Evolutionary conservation across 2,888 invertebrate species (phyloP).

Genomic region (Drosophila multiciliata): DNA sequence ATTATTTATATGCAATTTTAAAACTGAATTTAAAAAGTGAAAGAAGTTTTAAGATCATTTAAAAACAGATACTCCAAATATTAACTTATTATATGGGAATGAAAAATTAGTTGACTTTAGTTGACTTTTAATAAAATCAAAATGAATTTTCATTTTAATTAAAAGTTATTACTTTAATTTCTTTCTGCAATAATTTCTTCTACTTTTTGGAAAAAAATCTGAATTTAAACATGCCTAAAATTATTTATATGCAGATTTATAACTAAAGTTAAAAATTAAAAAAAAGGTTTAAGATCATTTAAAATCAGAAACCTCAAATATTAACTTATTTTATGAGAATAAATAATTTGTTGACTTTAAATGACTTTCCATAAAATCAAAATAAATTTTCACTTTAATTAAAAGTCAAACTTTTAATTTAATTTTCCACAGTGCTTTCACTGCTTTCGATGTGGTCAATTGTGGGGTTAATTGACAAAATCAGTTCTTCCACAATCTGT

Average conservation of each 20-base stretch:
- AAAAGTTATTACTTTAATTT: not conserved
- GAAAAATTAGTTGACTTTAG: not conserved
- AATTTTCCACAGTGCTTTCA: not conserved
- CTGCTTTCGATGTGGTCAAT: not conserved
- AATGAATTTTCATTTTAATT: not conserved
- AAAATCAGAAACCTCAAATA: not conserved
- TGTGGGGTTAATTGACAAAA: not conserved
- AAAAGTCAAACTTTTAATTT: not conserved
- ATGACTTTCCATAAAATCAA: not conserved
- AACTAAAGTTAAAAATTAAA: not conserved
- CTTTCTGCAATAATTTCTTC: no score
- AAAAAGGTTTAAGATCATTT: not conserved
- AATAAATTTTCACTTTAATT: not conserved
- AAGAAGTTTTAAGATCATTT: not conserved
- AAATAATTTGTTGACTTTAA: not conserved
- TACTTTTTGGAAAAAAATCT: no score
- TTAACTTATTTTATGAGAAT: no score
- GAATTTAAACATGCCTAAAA: no score
- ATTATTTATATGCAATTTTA: not conserved
- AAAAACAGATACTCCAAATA: not conserved
- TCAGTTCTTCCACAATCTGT: not conserved
- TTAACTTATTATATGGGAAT: no score
- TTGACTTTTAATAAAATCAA: not conserved
- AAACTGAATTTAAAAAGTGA: not conserved
- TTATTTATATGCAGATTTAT: no score